Base-by-base conservation (phyloP, 2,797 vertebrate species). In the Pipistrellus nathusii region DNA sequence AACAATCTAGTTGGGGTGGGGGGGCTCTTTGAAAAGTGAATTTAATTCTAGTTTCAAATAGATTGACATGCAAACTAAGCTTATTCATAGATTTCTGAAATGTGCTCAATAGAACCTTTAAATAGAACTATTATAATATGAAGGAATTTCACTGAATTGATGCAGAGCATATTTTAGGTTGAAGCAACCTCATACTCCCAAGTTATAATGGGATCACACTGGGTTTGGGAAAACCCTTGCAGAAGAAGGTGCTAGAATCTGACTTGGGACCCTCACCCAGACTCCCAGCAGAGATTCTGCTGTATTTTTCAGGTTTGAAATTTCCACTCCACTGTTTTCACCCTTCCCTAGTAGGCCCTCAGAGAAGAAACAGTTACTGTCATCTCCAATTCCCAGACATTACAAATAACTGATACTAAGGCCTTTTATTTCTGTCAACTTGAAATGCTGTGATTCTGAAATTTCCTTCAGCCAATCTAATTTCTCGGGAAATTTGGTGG, bases 21-120 rank as follows among this genome's bases (percentile, higher is more conserved):
- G 11, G 77, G 71, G 9, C n/a, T 93, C n/a, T 95, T 93, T 90
- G 78, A 85, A 92, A 96, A 96, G 53, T 81, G 71, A 93, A 77
- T 94, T 94, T 94, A 94, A 91, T 95, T 94, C 90, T 95, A 73
- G 55, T 96, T 93, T 96, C 44, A 91, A 92, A 91, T 93, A 95
- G 84, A 95, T 85, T 85, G 80, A 94, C 69, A 80, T 66, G 44
- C 71, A 88, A 89, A 95, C 83, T 14, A 69, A 88, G 46, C 68
- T 96, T 96, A 88, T 84, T 96, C 85, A 92, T 85, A 68, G 89
- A 96, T 95, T 91, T 93, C 51, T 96, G 84, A 95, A 87, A 91
- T 95, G 75, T 96, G 38, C 13, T 93, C 57, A 93, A 91, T 38
- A 80, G 75, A 88, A 81, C 10, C 41, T 93, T 96, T 91, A 95